Base-by-base conservation (phyloP, 1,140 invertebrate species). In the Battus philenor region DNA sequence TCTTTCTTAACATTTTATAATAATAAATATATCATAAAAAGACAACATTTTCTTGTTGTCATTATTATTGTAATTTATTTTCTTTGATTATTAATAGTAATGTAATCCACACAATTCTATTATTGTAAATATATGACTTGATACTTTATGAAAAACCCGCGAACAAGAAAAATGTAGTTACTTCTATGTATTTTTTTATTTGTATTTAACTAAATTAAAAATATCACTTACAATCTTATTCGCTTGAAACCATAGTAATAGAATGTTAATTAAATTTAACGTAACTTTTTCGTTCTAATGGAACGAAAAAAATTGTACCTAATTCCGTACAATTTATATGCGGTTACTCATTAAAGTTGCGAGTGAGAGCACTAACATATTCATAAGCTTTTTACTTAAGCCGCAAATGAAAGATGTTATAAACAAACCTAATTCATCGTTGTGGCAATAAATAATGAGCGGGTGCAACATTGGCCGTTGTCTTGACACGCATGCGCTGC, bases 341-440 rank as follows among this genome's bases (percentile, higher is more conserved):
- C 12, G 9, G 32, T 36, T 43, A 34, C 50, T 16, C 45, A 53
- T 53, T 44, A 50, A 12, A 22, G 44, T 30, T 36, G 47, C 44
- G 32, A 50, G 39, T 31, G 29, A 43, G 44, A 44, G 34, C 47
- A 64, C 68, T 73, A 63, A 68, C 58, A 64, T 72, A 76, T 78
- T 74, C 61, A 79, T 70, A 63, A 64, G 49, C 48, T 73, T 78
- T 78, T 76, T 78, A 64, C 56, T 63, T 64, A 54, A 61, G 60
- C 58, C 62, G 66, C 54, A 56, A 76, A 70, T 62, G 64, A 65
- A 74, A 77, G 72, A 71, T 78, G 73, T 66, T 70, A 69, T 69
- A 73, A 78, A 76, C 70, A 78, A 73, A 76, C 66, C 65, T 68
- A 77, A 80, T 66, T 68, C 66, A 73, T 74, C 59, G 72, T 47